A percentile compares a stretch with the other conserved stretches of the same genome.
Conservation (phyloP, 2,888 invertebrate genomes). For the Napeogenes sylphis region DNA sequence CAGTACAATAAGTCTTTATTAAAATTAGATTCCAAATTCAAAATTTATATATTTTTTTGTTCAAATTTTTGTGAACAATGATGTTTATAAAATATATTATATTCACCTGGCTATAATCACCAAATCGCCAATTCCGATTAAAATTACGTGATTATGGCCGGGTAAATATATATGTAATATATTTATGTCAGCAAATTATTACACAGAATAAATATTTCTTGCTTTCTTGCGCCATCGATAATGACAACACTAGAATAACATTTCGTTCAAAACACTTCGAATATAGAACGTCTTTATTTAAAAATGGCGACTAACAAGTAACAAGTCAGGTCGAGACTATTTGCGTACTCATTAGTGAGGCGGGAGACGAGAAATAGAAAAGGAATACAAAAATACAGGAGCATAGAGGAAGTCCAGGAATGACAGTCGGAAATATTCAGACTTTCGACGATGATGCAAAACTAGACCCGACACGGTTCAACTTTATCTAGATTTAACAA, state of each 20-base stretch:
- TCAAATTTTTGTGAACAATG: too few species aligned
- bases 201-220: not conserved
- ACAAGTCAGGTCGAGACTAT: slow-evolving; percentile 39
- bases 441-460: not conserved
- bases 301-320: slow-evolving; percentile 23
- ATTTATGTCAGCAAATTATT: too few species aligned
- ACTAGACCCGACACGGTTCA: not conserved
- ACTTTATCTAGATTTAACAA: too few species aligned
- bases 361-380: slow-evolving; percentile 38
- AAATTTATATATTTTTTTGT: not conserved
- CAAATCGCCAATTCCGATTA: too few species aligned
- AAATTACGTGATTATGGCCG: too few species aligned
- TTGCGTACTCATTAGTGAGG: slow-evolving; percentile 51
- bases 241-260: too few species aligned
- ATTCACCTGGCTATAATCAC: too few species aligned
- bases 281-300: slow-evolving; percentile 24
- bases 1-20: not conserved
- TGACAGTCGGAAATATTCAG: slow-evolving; percentile 6
- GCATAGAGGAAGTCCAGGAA: slow-evolving; percentile 22
- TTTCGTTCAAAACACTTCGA: slow-evolving; percentile 11
- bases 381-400: slow-evolving; percentile 26
- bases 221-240: not conserved
- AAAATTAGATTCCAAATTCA: too few species aligned
- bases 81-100: too few species aligned
- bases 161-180: too few species aligned